A percentile compares a stretch with the other conserved stretches of the same genome.
Conservation (phyloP, 1,140 invertebrate genomes). For the Dendrolimus kikuchii region DNA sequence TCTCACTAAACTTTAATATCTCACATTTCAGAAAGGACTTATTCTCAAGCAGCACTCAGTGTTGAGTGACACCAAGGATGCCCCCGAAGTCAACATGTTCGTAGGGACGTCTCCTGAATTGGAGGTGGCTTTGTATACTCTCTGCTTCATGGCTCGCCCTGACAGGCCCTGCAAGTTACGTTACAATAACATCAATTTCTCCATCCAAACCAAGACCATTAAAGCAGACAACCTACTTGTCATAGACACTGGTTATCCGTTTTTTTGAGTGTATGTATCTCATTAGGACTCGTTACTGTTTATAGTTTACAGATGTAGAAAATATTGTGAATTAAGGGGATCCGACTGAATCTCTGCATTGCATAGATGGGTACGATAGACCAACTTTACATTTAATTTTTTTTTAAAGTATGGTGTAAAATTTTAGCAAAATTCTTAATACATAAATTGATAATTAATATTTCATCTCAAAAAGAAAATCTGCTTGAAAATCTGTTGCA, state of each 20-base stretch:
- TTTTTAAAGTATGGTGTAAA: too few relatives aligned
- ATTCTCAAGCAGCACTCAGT: constrained; percentile 61
- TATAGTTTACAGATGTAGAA: too few relatives aligned
- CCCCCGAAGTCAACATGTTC: constrained; percentile 77
- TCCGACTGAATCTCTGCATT: too few relatives aligned
- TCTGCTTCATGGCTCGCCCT: constrained; percentile 85
- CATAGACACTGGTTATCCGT: constrained; percentile 56
- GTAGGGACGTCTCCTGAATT: constrained; percentile 94
- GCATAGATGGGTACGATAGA: too few relatives aligned
- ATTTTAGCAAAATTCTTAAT: too few relatives aligned
- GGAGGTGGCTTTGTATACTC: constrained; percentile 91
- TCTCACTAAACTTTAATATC: background rate
- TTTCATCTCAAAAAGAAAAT: too few relatives aligned
- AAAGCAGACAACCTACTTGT: constrained; percentile 47
- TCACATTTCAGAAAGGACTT: constrained; percentile 52
- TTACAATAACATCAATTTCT: constrained; percentile 52
- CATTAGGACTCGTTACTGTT: too few relatives aligned
- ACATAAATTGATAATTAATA: too few relatives aligned
- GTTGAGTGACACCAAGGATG: constrained; percentile 60
- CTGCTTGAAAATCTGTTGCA: too few relatives aligned
- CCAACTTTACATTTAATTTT: too few relatives aligned
- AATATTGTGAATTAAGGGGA: too few relatives aligned
- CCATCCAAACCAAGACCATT: constrained; percentile 56
- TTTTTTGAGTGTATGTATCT: constrained; percentile 16
- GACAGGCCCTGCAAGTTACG: constrained; percentile 68